Evolutionary conservation across 23 tunicate genomes (phyloP).

Genomic region (Trididemnum nubilum): DNA sequence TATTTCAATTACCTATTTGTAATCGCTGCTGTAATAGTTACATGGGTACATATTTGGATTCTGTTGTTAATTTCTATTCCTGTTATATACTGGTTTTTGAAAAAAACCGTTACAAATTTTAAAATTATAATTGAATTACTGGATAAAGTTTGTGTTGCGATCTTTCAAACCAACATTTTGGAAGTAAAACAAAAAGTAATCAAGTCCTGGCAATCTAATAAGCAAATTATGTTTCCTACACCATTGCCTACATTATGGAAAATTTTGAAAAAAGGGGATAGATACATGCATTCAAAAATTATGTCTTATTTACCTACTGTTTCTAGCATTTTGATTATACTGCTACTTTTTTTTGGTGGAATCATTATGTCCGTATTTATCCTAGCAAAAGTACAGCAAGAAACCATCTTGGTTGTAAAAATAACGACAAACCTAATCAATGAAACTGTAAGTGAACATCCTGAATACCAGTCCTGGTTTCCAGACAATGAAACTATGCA

Average conservation of each 20-base stretch:
- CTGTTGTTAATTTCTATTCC: conserved; percentile 48
- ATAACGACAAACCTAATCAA: conserved; percentile 70
- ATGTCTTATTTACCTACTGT: conserved; percentile 66
- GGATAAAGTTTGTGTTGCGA: neutral
- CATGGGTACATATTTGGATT: conserved; percentile 55
- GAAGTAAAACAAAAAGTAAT: neutral
- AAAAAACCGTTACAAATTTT: conserved; percentile 34
- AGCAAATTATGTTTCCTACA: conserved; percentile 37
- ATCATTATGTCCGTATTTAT: conserved; percentile 57
- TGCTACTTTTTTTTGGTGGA: conserved; percentile 46
- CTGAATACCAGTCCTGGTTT: conserved; percentile 79
- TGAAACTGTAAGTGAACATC: conserved; percentile 78
- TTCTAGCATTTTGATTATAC: conserved; percentile 73
- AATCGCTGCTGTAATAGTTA: conserved; percentile 40
- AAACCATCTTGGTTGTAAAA: conserved; percentile 62
- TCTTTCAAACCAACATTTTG: neutral
- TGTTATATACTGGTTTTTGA: conserved; percentile 46
- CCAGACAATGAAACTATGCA: conserved; percentile 75
- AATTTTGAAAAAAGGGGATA: conserved; percentile 54
- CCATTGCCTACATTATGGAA: conserved; percentile 14
- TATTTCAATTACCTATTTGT: conserved; percentile 59
- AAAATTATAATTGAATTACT: conserved; percentile 20
- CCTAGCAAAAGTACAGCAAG: conserved; percentile 76
- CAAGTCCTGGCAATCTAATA: neutral
- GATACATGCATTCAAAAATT: conserved; percentile 31